Evolutionary conservation across 2,113 vertebrate genomes (phyloP), one percentile per base, ranked within the genome.

Genomic region (Sardina pilchardus): DNA sequence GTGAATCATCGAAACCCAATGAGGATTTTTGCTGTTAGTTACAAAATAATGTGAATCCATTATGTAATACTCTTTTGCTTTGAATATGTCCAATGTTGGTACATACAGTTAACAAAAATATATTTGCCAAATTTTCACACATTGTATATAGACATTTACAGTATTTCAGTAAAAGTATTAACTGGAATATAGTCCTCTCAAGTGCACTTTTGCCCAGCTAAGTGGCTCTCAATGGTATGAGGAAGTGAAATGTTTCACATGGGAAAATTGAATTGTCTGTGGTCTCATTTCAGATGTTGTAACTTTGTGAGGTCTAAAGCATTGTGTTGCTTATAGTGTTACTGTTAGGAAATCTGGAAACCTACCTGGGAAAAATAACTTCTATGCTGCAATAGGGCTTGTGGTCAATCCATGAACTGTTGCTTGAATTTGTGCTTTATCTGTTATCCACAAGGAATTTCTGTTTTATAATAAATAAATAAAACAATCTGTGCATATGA

Each of bases 401-500:
- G 63, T 71, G 63, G 63, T 71, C 63, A 71, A 30, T 34, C 63
- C 63, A 71, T 71, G 56, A 63, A 24, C 56, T 78, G 24, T 36
- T 78, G 12, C 4, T 36, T 78, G 12, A 4, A 78, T 78, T 78
- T 78, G 30, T 78, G 9, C 16, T 78, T 78, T 78, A 17, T 21
- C n/a, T 30, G 63, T 71, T 71, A 14, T 26, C 17, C 39, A 78
- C 30, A 39, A 17, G 4, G 36, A 17, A 34, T 78, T 4, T 14
- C 71, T 36, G 71, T 78, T 78, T 71, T 78, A 34, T 78, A 78
- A 78, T 78, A 39, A 78, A 78, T 39, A 16, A 71, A 71, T 10
- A 1, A 36, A 34, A 0, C 39, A 30, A 63, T 63, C 59, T 21
- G n/a, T 36, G 71, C 30, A 75, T 30, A 75, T 17, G 8, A 26